These are phyloP conservation scores for Agrochola macilenta DNA, from an alignment of 2,888 invertebrate genomes.

Conservation along the genomic window DNA sequence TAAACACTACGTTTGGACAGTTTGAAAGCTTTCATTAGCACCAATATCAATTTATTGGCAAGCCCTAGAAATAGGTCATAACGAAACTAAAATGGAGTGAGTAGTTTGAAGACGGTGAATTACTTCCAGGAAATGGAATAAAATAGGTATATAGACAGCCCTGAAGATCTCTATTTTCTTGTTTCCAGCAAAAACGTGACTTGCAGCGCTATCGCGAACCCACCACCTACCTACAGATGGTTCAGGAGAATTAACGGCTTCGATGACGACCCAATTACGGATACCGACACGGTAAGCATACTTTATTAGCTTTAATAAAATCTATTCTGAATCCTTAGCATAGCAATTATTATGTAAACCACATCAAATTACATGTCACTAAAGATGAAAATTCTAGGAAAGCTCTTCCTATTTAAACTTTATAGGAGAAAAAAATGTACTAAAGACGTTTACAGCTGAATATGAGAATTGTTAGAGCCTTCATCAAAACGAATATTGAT, in stretches of 20 bases:
- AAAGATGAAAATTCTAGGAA: not conserved
- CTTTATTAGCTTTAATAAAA: not conserved
- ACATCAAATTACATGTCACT: not conserved
- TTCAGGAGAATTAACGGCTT: conserved; percentile 71
- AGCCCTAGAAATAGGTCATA: not conserved
- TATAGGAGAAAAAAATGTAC: no score
- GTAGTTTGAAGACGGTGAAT: not conserved
- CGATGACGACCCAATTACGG: conserved; percentile 75
- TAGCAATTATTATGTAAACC: not conserved
- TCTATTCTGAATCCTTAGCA: not conserved
- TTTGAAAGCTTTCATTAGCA: not conserved
- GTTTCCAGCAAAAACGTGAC: conserved; percentile 85
- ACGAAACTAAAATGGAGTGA: no score
- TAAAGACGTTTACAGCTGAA: not conserved
- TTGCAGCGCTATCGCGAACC: conserved; percentile 83
- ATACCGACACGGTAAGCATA: conserved; percentile 78
- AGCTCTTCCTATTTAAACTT: not conserved
- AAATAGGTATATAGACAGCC: not conserved
- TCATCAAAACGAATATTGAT: conserved; percentile 7
- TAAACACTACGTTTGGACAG: conserved; percentile 6
- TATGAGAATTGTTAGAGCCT: not conserved
- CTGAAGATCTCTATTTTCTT: not conserved
- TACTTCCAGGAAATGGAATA: not conserved
- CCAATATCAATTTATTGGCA: not conserved
- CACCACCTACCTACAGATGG: conserved; percentile 82